Conservation (phyloP, 2,888 invertebrate genomes). For the Scotopteryx bipunctaria region DNA sequence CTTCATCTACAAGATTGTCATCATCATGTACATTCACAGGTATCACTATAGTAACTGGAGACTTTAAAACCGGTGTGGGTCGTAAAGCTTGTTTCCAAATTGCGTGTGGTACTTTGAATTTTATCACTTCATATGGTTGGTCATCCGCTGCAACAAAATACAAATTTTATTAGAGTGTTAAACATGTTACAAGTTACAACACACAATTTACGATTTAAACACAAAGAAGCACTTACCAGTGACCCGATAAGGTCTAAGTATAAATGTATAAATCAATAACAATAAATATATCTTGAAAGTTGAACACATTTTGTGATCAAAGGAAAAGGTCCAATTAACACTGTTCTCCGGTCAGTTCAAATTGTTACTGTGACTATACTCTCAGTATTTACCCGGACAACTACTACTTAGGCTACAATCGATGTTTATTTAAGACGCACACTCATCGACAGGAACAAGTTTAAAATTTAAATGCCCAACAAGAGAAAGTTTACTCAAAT, state of each 20-base stretch:
- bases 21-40: conserved; percentile 70
- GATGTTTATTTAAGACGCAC: conserved; percentile 62
- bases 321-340: conserved; percentile 34
- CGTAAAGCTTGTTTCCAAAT: conserved; percentile 67
- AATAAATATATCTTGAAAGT: conserved; percentile 40
- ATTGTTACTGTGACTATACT: conserved; percentile 62
- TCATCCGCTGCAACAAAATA: conserved; percentile 42
- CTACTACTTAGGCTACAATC: conserved; percentile 43
- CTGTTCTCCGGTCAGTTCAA: conserved; percentile 59
- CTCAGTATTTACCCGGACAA: conserved; percentile 71
- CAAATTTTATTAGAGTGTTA: neutral
- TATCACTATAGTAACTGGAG: conserved; percentile 67
- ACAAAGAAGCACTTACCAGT: conserved; percentile 43
- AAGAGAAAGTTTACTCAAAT: conserved; percentile 70
- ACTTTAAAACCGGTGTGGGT: conserved; percentile 69
- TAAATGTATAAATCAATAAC: conserved; percentile 38
- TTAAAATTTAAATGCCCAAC: conserved; percentile 76
- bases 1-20: conserved; percentile 45
- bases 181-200: neutral
- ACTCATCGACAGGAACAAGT: conserved; percentile 73
- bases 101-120: conserved; percentile 60
- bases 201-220: neutral
- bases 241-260: conserved; percentile 36
- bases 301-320: conserved; percentile 40
- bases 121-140: conserved; percentile 59